Evolutionary conservation across 2,113 vertebrate species (phyloP).

Genomic region (Varanus salvator): DNA sequence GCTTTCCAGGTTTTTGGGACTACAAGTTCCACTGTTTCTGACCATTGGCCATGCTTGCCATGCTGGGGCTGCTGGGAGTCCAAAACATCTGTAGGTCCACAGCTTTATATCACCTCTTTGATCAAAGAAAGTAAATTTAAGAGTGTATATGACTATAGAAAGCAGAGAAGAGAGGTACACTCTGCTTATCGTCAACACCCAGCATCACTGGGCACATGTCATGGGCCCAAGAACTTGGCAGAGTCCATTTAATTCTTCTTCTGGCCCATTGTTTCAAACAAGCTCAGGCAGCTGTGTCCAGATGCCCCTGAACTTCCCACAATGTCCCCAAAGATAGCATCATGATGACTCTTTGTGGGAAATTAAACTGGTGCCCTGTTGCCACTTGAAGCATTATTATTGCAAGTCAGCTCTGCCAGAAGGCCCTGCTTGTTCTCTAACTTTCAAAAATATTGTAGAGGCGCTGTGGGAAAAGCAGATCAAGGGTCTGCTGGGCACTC

Average conservation of each 20-base stretch:
- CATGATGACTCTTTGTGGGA: neutral
- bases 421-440: neutral
- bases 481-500: neutral
- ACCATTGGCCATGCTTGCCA: too few species aligned
- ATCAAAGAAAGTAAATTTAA: neutral
- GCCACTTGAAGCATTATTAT: too few species aligned
- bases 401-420: neutral
- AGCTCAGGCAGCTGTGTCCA: neutral
- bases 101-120: neutral
- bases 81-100: too few species aligned
- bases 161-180: neutral
- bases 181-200: neutral
- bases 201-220: too few species aligned
- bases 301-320: neutral
- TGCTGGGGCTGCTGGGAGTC: too few species aligned
- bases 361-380: neutral
- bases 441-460: neutral
- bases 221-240: neutral
- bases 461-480: too few species aligned
- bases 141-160: neutral
- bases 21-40: too few species aligned
- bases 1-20: too few species aligned
- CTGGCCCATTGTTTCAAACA: neutral
- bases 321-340: neutral
- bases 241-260: neutral